Percentiles rank a stretch among this genome's conserved stretches.
Conservation (phyloP, 1,140 invertebrate species). For the Paraescarpia echinospica region DNA sequence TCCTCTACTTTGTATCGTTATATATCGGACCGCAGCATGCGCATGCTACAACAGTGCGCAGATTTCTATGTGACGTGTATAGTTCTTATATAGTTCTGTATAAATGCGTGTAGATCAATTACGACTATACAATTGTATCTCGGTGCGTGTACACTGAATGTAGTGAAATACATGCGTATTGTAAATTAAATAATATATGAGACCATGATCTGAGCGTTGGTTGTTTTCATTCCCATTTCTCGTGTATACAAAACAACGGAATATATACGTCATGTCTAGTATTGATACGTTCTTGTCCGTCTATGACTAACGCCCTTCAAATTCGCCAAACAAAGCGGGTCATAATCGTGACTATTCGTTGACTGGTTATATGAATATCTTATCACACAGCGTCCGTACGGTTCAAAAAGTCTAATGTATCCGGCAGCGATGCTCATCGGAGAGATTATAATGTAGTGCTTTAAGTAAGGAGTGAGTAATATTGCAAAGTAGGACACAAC, state of each 20-base stretch:
- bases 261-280: not conserved
- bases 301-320: not conserved
- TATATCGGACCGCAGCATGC: not conserved
- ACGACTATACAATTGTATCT: not conserved
- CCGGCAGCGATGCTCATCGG: not conserved
- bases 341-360: not conserved
- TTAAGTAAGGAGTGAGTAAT: too few relatives aligned
- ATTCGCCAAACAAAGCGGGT: not conserved
- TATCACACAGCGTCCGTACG: too few relatives aligned
- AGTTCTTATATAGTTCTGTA: not conserved
- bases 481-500: too few relatives aligned
- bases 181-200: slow-evolving; percentile 7
- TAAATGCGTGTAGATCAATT: not conserved
- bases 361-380: not conserved
- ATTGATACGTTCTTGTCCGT: not conserved
- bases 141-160: not conserved
- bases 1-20: not conserved
- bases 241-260: too few relatives aligned
- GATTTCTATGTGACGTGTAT: not conserved
- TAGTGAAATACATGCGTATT: not conserved
- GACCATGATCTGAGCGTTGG: not conserved
- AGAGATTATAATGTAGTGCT: not conserved
- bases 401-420: not conserved
- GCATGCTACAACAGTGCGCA: not conserved
- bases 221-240: not conserved